Conservation (phyloP, 2,888 invertebrate genomes). For the Agrochola litura region DNA sequence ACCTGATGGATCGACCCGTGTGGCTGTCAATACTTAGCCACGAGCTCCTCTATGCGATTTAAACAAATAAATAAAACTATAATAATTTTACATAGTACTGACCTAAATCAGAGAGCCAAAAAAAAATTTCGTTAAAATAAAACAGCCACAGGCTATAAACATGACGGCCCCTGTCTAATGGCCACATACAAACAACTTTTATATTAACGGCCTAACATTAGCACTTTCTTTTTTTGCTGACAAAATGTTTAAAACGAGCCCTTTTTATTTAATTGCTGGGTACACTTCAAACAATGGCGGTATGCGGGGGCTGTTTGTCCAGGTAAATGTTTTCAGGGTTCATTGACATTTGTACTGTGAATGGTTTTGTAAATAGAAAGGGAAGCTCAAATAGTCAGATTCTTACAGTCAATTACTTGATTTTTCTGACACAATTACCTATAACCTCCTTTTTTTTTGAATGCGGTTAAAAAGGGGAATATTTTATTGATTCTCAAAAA, state of each 20-base stretch:
- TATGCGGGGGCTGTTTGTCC: constrained; percentile 27
- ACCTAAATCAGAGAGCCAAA: constrained; percentile 27
- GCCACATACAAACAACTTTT: constrained; percentile 60
- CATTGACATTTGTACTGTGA: constrained; percentile 29
- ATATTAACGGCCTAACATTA: constrained; percentile 61
- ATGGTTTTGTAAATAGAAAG: neutral
- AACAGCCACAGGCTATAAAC: constrained; percentile 51
- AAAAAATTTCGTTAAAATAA: constrained; percentile 24
- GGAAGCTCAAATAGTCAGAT: neutral
- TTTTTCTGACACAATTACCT: neutral
- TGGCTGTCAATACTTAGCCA: too few species aligned
- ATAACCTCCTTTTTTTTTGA: too few species aligned
- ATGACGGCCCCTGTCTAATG: constrained; percentile 55
- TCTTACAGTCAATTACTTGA: neutral
- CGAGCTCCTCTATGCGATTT: too few species aligned
- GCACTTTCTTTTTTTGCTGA: constrained; percentile 60
- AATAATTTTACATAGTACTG: neutral
- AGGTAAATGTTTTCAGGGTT: constrained; percentile 43
- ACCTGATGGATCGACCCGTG: too few species aligned
- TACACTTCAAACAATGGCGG: constrained; percentile 50
- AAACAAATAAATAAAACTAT: too few species aligned
- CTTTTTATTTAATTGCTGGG: constrained; percentile 56
- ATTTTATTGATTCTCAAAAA: neutral
- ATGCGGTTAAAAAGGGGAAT: neutral
- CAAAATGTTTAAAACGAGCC: constrained; percentile 59